Conservation (phyloP, 2,888 invertebrate genomes). For the Epirrhoe tristata region DNA sequence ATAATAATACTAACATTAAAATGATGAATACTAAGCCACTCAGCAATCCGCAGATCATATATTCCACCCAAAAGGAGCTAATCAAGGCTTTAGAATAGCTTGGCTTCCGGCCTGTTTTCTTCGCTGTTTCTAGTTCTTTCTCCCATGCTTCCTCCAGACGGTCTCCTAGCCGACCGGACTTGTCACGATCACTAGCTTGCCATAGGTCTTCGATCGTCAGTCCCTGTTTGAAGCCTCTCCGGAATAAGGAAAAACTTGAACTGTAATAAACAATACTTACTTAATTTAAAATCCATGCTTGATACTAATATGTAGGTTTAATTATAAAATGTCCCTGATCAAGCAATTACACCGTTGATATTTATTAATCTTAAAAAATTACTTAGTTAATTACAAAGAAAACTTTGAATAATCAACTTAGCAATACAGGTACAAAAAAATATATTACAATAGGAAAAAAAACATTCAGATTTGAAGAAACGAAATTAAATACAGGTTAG, state of each 20-base stretch:
- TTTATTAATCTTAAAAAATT: too few species aligned
- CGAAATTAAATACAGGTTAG: too few species aligned
- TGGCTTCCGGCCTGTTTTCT: conserved; percentile 81
- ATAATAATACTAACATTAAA: conserved; percentile 86
- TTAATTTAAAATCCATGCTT: too few species aligned
- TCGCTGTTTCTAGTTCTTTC: conserved; percentile 80
- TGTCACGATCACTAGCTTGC: conserved; percentile 86
- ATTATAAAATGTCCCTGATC: too few species aligned
- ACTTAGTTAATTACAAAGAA: too few species aligned
- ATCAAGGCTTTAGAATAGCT: conserved; percentile 86
- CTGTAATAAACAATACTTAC: conserved; percentile 66
- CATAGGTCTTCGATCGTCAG: conserved; percentile 88
- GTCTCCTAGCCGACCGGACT: conserved; percentile 88
- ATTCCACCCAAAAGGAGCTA: conserved; percentile 86
- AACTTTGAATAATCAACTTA: too few species aligned
- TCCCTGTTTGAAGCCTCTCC: conserved; percentile 87
- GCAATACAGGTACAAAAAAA: too few species aligned
- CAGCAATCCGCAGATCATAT: conserved; percentile 85
- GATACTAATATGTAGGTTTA: too few species aligned
- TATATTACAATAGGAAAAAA: too few species aligned
- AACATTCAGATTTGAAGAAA: too few species aligned
- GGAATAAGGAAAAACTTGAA: conserved; percentile 88
- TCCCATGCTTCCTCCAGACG: conserved; percentile 88
- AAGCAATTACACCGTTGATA: too few species aligned
- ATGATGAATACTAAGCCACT: conserved; percentile 85